Percentiles rank a stretch among this genome's conserved stretches.
These are phyloP conservation scores for Melanerpes aurifrons DNA, from an alignment of 2,113 vertebrate species.

Conservation along the genomic window DNA sequence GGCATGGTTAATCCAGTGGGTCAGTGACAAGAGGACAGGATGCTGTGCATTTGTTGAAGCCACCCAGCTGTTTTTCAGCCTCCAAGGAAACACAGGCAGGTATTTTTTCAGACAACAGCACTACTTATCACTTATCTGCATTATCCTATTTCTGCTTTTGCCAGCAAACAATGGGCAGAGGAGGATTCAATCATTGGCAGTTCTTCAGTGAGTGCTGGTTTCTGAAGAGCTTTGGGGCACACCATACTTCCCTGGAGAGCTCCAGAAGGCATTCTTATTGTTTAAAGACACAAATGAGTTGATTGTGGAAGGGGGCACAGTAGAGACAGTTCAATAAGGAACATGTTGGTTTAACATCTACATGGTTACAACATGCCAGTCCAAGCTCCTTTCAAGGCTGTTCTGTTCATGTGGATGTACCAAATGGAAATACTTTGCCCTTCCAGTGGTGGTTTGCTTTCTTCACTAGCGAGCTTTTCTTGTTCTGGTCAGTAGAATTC, in stretches of 20 bases:
- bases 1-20: background rate
- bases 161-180: slow-evolving; percentile 30
- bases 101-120: slow-evolving; percentile 49
- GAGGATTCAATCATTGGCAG: background rate
- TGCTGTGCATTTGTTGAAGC: background rate
- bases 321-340: slow-evolving; percentile 29
- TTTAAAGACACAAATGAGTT: slow-evolving; percentile 29
- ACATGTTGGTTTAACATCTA: slow-evolving; percentile 20
- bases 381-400: slow-evolving; percentile 54
- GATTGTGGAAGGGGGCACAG: slow-evolving; percentile 1
- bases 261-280: background rate
- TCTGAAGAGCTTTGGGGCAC: slow-evolving; percentile 50
- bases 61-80: slow-evolving; percentile 38
- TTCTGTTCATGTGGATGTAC: slow-evolving; percentile 47
- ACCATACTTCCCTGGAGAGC: background rate
- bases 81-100: slow-evolving; percentile 10
- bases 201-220: slow-evolving; percentile 42
- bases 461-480: background rate
- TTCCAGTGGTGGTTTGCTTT: slow-evolving; percentile 29
- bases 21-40: background rate
- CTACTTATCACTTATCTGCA: background rate
- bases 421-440: slow-evolving; percentile 64
- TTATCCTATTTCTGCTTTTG: slow-evolving; percentile 46
- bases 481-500: background rate
- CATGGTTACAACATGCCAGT: slow-evolving; percentile 42